Conservation (phyloP, 2,888 invertebrate genomes). For the Lasioglossum pauxillum region DNA sequence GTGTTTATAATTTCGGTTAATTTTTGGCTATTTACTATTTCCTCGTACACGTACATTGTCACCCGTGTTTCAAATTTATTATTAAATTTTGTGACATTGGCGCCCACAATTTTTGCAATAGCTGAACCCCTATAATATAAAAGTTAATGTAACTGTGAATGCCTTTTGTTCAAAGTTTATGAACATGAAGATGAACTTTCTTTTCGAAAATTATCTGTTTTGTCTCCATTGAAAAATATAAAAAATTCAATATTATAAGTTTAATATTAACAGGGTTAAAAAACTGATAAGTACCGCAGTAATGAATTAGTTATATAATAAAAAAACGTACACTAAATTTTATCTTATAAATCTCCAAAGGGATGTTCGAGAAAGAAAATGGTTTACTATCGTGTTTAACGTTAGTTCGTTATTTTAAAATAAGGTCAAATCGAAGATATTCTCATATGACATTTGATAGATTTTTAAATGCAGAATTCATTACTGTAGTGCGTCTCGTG, state of each 20-base stretch:
- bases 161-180: not conserved
- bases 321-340: not conserved
- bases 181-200: not conserved
- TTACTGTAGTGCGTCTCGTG: not conserved
- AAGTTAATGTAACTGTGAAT: slow-evolving; percentile 4
- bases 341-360: not conserved
- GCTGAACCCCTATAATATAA: slow-evolving; percentile 93
- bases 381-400: not conserved
- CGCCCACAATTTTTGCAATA: slow-evolving; percentile 99
- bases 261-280: not conserved
- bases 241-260: not conserved
- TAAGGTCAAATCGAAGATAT: not conserved
- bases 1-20: slow-evolving; percentile 99
- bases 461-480: not conserved
- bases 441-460: not conserved
- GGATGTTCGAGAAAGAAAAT: not conserved
- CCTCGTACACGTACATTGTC: slow-evolving; percentile 99
- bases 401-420: not conserved
- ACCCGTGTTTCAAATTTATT: slow-evolving; percentile 94
- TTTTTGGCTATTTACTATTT: slow-evolving; percentile 96
- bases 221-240: not conserved
- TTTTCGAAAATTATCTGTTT: not conserved
- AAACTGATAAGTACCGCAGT: not conserved
- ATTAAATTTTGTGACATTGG: slow-evolving; percentile 90
- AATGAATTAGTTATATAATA: not conserved